Evolutionary conservation across 1,140 invertebrate species (phyloP), one percentile per base, ranked within the genome.

Genomic region (Thaumatotibia leucotreta): DNA sequence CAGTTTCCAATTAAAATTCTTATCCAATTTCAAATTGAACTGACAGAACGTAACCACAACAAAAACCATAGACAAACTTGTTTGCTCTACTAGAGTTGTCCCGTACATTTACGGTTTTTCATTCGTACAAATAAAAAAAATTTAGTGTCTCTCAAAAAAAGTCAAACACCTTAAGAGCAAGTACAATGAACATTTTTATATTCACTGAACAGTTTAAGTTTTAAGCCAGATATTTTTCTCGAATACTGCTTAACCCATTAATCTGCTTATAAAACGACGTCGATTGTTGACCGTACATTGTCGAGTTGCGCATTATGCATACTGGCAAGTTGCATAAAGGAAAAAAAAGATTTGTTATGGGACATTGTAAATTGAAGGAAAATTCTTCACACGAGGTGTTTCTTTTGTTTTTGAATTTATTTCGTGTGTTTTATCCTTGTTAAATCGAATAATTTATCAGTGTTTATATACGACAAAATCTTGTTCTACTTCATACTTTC

Each of bases 351-450:
- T 61, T 64, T 68, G 62, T 66, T 68, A 70, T 70, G 66, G 52
- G 14, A 58, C 52, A 14, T 58, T 58, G 11, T 58, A 20, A 45
- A n/a, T 58, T 8, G n/a, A n/a, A n/a, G 0, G 62, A 33, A 63
- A 54, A 67, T 74, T 73, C 63, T 74, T 69, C 64, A 76, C 80
- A 83, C 79, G 80, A 83, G 80, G 80, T 83, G 72, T 69, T 75
- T 77, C 72, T 68, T 73, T 74, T 24, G 81, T 73, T 83, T 83
- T 79, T 78, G 71, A 79, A 73, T 68, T 54, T 72, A 61, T 70
- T 72, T 74, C 70, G 66, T 65, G 61, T 62, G 67, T 65, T 65
- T n/a, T n/a, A 45, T 61, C 29, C 54, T 29, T 8, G 29, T 64
- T n/a, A 33, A 49, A 68, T 23, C 69, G 66, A 31, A 11, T 20